Base-by-base conservation (phyloP, 2,888 invertebrate species). In the Chorisops tibialis region DNA sequence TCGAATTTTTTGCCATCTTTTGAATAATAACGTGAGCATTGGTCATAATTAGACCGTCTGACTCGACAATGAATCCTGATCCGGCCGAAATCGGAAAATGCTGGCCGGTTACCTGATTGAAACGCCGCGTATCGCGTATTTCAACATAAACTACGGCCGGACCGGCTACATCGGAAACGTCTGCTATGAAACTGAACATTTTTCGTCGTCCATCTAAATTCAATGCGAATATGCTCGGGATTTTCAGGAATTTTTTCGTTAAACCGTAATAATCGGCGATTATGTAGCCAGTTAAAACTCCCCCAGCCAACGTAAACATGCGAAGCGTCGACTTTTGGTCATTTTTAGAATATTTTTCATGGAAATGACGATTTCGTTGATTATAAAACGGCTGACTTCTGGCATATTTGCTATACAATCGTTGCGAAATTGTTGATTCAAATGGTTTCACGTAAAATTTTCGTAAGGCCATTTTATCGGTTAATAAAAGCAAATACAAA, bases 11-110 rank as follows among this genome's bases (percentile, higher is more conserved):
- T 1, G 37, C 88, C 64, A 87, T 50, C 72, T 87, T 87, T 70
- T 87, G 89, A 37, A 89, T 87, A 0, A 97, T 93, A n/a, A 96
- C 96, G 77, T 97, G 96, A 59, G 96, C 96, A 77, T 96, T 97
- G 0, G 96, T 97, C 59, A 96, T 72, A 69, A 96, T 93, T 14
- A 96, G 79, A 0, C 96, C 96, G 79, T 93, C 87, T 68, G 87
- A 84, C 62, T 85, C 83, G 12, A 96, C 88, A 56, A 97, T 89
- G 71, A 97, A 95, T 1, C 96, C 96, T 19, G 96, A 95, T 0
- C 96, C 96, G 74, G 91, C 92, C 0, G 91, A 91, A 0, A 88
- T 78, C 0, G 88, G 87, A 0, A 84, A 73, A 0, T 87, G 83
- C 66, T 83, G 80, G 0, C 89, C 88, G 63, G 87, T 83, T 69